Conservation (phyloP, 2,797 vertebrate species). For the Gymnocypris eckloni region DNA sequence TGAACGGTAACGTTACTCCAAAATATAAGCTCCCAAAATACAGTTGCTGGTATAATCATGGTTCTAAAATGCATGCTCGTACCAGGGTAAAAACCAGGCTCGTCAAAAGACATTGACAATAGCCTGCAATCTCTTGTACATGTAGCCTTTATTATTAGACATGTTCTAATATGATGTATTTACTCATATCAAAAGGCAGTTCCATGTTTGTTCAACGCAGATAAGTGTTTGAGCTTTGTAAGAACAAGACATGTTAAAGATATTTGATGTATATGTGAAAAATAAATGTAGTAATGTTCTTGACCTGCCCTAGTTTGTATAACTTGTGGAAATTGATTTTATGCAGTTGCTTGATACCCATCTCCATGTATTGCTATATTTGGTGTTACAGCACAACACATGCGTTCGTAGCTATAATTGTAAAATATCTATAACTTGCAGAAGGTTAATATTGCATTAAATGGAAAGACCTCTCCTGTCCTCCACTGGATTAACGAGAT, state of each 20-base stretch:
- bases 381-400: neutral
- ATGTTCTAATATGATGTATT: neutral
- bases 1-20: too few species aligned
- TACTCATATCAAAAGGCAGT: neutral
- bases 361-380: constrained; percentile 10
- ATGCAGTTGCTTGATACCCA: neutral
- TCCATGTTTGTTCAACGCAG: neutral
- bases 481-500: neutral
- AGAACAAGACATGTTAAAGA: too few species aligned
- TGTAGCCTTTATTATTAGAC: neutral
- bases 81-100: too few species aligned
- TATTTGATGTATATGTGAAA: neutral
- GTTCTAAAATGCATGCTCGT: neutral
- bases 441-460: neutral
- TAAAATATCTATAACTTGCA: neutral
- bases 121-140: too few species aligned
- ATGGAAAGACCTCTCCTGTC: constrained; percentile 9
- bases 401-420: neutral
- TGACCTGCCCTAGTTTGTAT: too few species aligned
- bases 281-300: neutral
- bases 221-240: neutral
- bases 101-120: too few species aligned
- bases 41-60: neutral
- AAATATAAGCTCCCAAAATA: neutral
- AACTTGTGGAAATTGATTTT: too few species aligned